Conservation (phyloP, 2,797 vertebrate species). For the Harpagifer antarcticus region DNA sequence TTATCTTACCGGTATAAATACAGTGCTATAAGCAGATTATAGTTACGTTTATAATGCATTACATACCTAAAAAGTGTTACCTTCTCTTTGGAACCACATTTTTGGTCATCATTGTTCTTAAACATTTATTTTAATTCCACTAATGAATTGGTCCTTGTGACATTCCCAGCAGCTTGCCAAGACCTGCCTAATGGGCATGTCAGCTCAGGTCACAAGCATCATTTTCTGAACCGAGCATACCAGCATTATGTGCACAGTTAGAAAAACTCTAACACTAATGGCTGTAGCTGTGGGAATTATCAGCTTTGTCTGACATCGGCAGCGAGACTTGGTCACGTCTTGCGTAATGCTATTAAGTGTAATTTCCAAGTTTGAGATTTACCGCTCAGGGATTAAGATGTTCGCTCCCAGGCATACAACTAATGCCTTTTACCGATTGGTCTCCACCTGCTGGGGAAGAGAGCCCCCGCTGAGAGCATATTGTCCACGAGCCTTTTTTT, state of each 20-base stretch:
- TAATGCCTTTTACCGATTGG: conserved; percentile 66
- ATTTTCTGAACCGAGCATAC: conserved; percentile 61
- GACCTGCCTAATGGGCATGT: conserved; percentile 65
- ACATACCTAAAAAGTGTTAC: too few relatives aligned
- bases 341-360: conserved; percentile 65
- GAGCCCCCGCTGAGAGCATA: conserved; percentile 63
- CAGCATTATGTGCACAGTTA: conserved; percentile 66
- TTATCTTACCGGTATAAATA: too few relatives aligned
- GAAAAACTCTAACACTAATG: conserved; percentile 66
- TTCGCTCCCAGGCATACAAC: conserved; percentile 67
- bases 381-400: conserved; percentile 72
- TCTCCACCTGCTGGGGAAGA: conserved; percentile 62
- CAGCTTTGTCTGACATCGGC: conserved; percentile 62
- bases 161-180: conserved; percentile 39
- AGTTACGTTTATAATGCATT: too few relatives aligned
- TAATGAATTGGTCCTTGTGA: conserved; percentile 57
- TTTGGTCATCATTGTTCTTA: conserved; percentile 22
- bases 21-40: too few relatives aligned
- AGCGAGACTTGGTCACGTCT: conserved; percentile 59
- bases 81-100: conserved; percentile 16
- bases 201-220: conserved; percentile 60
- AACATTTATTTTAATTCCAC: conserved; percentile 53
- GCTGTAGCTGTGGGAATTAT: conserved; percentile 66
- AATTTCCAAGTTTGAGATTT: conserved; percentile 73
- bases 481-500: conserved; percentile 58